Conservation (phyloP, 2,888 invertebrate genomes). For the Xanthorhoe spadicearia region DNA sequence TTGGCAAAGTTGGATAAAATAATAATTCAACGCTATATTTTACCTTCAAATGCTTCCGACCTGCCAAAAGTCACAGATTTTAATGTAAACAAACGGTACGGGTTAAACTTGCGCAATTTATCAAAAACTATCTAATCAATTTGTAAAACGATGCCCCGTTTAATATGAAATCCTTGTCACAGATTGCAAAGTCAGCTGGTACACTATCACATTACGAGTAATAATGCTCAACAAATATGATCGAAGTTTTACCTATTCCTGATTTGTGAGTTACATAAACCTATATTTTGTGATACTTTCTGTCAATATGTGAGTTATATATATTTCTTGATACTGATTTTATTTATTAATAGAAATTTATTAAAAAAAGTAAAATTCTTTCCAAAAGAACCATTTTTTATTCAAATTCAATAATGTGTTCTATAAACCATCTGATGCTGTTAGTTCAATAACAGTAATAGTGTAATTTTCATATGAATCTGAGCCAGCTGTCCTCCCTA, state of each 20-base stretch:
- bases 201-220: conserved; percentile 9
- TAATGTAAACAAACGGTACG: conserved; percentile 52
- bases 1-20: neutral
- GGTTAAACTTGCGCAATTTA: conserved; percentile 68
- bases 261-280: no score
- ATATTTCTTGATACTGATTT: no score
- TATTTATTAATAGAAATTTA: no score
- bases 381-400: no score
- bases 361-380: no score
- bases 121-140: conserved; percentile 81
- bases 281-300: no score
- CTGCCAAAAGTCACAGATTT: conserved; percentile 41
- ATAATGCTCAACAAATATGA: neutral
- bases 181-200: conserved; percentile 17
- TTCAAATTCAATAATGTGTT: no score
- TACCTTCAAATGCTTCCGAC: conserved; percentile 9
- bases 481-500: conserved; percentile 25
- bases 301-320: no score
- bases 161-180: conserved; percentile 71
- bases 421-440: neutral
- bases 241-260: no score
- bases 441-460: no score
- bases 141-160: conserved; percentile 73
- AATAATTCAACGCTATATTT: conserved; percentile 16
- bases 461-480: neutral